Percentiles rank a stretch among this genome's conserved stretches.
Conservation (phyloP, 2,113 vertebrate genomes). For the Dendropsophus ebraccatus region DNA sequence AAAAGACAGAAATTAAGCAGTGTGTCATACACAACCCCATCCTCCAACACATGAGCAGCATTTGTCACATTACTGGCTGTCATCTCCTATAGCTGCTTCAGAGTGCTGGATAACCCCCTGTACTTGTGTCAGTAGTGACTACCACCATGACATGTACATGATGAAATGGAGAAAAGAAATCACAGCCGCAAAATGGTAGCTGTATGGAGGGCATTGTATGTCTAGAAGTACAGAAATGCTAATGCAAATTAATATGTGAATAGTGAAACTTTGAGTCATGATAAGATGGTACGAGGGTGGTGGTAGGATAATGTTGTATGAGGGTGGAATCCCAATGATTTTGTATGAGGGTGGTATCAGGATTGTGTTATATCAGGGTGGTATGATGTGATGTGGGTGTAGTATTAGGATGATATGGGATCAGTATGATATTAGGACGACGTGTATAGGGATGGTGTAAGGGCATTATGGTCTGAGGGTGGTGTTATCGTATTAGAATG, state of each 20-base stretch:
- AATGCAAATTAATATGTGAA: too few species aligned
- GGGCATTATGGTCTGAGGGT: too few species aligned
- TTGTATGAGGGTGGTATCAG: neutral
- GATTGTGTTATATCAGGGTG: neutral
- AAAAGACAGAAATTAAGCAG: neutral
- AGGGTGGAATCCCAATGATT: neutral
- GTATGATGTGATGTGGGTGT: neutral
- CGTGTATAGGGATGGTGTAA: too few species aligned
- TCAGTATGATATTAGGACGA: too few species aligned
- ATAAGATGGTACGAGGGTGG: neutral
- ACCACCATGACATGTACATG: neutral
- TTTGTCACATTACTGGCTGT: neutral
- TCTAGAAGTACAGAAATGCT: too few species aligned
- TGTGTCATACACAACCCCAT: neutral
- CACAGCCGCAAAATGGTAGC: neutral
- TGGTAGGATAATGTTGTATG: neutral
- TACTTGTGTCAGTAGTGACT: neutral
- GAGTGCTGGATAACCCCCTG: neutral
- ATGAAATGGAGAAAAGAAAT: neutral
- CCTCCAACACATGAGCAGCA: neutral
- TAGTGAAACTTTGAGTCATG: neutral
- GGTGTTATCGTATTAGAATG: neutral
- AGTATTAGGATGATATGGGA: neutral
- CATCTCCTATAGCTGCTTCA: neutral
- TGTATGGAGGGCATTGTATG: neutral